phyloP scores from a whole-genome alignment of 2,113 vertebrate species.

The Pica pica region DNA sequence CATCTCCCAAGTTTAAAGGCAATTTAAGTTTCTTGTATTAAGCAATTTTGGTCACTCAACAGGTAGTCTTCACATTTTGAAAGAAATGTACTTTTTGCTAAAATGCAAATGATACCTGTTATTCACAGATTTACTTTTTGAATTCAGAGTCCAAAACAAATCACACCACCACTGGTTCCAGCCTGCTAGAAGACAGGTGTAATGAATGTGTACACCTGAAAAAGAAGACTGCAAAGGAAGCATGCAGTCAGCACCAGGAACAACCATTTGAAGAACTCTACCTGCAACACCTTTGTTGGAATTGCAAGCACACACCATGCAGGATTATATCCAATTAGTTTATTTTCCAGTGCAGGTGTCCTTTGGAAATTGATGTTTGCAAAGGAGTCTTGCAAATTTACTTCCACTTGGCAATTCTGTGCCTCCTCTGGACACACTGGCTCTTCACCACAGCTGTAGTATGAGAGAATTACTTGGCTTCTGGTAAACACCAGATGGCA shows the following conservation, averaged over 20 bases:
- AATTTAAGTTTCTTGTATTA: not conserved
- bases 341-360: not conserved
- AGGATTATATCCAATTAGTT: not conserved
- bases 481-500: not conserved
- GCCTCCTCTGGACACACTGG: not conserved
- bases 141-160: not conserved
- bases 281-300: not conserved
- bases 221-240: not conserved
- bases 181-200: not conserved
- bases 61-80: not conserved
- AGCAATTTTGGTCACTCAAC: not conserved
- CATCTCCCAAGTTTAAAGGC: not conserved
- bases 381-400: not conserved
- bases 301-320: not conserved
- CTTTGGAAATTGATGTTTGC: not conserved
- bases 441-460: not conserved
- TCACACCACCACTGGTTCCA: not conserved
- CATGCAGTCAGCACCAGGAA: not conserved
- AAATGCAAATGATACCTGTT: not conserved
- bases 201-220: not conserved
- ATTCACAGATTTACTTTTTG: not conserved
- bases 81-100: not conserved
- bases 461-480: not conserved
- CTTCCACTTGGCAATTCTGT: not conserved
- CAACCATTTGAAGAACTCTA: not conserved